Percentiles rank a stretch among this genome's conserved stretches.
Evolutionary conservation across 2,797 vertebrate genomes (phyloP).

Genomic region (Tamandua tetradactyla): DNA sequence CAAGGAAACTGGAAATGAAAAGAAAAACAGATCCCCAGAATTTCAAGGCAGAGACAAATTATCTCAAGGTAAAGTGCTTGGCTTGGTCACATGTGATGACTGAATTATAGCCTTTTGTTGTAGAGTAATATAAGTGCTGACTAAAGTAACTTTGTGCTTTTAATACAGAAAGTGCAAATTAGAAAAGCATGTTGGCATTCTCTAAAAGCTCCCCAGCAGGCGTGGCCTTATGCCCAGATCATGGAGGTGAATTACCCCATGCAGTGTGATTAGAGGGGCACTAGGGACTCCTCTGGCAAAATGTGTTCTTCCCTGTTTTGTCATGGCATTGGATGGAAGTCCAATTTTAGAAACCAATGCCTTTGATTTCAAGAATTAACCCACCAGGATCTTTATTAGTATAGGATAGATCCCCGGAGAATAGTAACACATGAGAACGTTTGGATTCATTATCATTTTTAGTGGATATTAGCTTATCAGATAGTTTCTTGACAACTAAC

Average conservation of each 20-base stretch:
- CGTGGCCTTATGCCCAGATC: neutral
- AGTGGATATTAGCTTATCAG: neutral
- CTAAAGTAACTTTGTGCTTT: slow-evolving; percentile 37
- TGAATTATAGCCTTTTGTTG: slow-evolving; percentile 30
- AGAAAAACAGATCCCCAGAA: slow-evolving; percentile 51
- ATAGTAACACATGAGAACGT: neutral
- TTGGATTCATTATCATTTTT: slow-evolving; percentile 34
- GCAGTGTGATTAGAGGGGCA: neutral
- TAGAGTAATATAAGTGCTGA: slow-evolving; percentile 56
- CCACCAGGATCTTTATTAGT: neutral
- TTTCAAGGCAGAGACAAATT: slow-evolving; percentile 62
- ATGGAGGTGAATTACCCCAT: neutral
- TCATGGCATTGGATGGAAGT: neutral
- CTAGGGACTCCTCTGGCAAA: neutral
- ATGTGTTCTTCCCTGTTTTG: neutral
- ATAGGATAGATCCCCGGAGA: neutral
- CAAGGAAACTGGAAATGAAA: slow-evolving; percentile 62
- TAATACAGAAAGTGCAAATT: slow-evolving; percentile 25
- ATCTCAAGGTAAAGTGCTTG: slow-evolving; percentile 50
- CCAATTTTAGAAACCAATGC: neutral
- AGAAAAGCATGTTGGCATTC: slow-evolving; percentile 40
- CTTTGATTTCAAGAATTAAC: slow-evolving; percentile 5
- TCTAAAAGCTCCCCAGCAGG: neutral
- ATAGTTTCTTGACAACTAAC: neutral
- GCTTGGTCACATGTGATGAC: slow-evolving; percentile 13